phyloP scores from a whole-genome alignment of 2,113 vertebrate genomes.

The Hippocampus mohnikei region DNA sequence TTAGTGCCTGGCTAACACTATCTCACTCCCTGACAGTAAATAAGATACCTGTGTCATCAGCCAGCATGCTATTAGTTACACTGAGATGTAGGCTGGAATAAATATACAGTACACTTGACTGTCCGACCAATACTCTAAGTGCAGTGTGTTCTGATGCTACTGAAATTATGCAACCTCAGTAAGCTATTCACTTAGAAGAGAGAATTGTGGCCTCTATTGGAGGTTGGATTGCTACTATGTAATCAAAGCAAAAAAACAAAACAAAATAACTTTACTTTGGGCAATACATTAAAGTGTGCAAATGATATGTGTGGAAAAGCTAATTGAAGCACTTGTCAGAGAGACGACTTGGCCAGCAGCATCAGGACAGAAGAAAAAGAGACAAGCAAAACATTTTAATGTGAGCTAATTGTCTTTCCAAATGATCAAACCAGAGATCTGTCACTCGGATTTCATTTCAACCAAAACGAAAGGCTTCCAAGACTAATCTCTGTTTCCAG shows the following conservation, averaged over 20 bases:
- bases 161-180: conserved; percentile 18
- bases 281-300: neutral
- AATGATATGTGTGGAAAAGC: neutral
- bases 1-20: conserved; percentile 17
- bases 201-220: conserved; percentile 40
- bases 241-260: conserved; percentile 32
- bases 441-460: neutral
- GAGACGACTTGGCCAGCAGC: conserved; percentile 1
- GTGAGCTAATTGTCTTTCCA: neutral
- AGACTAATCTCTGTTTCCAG: neutral
- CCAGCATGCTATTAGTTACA: neutral
- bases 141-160: conserved; percentile 1
- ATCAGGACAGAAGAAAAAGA: conserved; percentile 22
- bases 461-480: neutral
- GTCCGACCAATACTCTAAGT: neutral
- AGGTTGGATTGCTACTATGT: conserved; percentile 38
- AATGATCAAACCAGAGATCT: neutral
- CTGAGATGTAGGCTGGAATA: neutral
- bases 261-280: neutral
- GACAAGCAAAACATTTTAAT: conserved; percentile 20
- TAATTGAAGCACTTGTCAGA: neutral
- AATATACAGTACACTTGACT: neutral
- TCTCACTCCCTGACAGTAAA: conserved; percentile 15
- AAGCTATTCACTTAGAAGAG: conserved; percentile 21
- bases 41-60: neutral